These are phyloP conservation scores for Rotaria socialis DNA, from an alignment of 2,888 invertebrate genomes.

Conservation along the genomic window DNA sequence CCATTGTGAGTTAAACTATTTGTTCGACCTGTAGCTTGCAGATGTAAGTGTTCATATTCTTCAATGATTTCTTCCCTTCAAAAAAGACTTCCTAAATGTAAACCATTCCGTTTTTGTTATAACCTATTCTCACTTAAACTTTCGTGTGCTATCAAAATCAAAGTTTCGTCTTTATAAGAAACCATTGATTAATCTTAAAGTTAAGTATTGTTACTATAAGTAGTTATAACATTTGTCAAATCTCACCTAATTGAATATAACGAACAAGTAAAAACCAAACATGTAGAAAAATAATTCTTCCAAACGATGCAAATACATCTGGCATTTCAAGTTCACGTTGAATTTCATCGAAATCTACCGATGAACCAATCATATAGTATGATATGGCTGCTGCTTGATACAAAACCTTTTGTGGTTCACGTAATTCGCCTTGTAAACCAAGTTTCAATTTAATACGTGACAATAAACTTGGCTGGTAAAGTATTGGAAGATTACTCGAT, in stretches of 20 bases:
- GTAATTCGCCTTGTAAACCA: constrained; percentile 40
- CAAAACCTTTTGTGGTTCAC: constrained; percentile 40
- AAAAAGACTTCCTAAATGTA: too few relatives aligned
- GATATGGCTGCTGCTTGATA: constrained; percentile 37
- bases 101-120: too few relatives aligned
- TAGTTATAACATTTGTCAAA: too few relatives aligned
- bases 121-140: too few relatives aligned
- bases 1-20: too few relatives aligned
- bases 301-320: constrained; percentile 44
- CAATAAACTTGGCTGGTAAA: constrained; percentile 37
- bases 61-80: too few relatives aligned
- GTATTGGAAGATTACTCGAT: constrained; percentile 36
- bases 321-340: constrained; percentile 38
- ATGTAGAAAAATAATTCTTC: constrained; percentile 42
- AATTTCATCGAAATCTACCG: constrained; percentile 41
- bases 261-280: constrained; percentile 44
- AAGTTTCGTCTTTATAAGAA: too few relatives aligned
- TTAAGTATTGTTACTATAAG: too few relatives aligned
- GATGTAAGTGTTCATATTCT: too few relatives aligned
- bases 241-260: constrained; percentile 40
- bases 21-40: too few relatives aligned
- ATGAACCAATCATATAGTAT: constrained; percentile 39
- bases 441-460: constrained; percentile 39
- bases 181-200: too few relatives aligned
- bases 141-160: too few relatives aligned